Conservation (phyloP, 2,797 vertebrate genomes). For the Sebastes alutus region DNA sequence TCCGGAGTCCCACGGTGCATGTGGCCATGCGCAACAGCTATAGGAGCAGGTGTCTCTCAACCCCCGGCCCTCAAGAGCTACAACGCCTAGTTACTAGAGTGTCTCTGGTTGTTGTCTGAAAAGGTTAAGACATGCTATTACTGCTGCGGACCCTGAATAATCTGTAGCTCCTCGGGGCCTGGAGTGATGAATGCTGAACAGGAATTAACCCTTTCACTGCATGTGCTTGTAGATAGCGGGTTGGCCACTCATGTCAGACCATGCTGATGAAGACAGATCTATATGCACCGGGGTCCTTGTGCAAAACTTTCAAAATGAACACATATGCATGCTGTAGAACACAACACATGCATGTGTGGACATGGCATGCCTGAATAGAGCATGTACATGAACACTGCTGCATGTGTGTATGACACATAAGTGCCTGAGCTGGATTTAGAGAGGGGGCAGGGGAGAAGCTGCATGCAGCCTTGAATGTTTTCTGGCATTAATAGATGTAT, state of each 20-base stretch:
- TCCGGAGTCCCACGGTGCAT: slow-evolving; percentile 77
- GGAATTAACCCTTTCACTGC: slow-evolving; percentile 64
- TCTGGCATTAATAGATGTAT: slow-evolving; percentile 18
- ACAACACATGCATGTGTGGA: slow-evolving; percentile 55
- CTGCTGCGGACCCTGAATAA: slow-evolving; percentile 46
- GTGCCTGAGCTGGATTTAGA: slow-evolving; percentile 22
- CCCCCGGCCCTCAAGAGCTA: slow-evolving; percentile 77
- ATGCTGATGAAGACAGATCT: slow-evolving; percentile 1
- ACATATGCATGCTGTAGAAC: slow-evolving; percentile 54
- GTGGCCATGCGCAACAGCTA: slow-evolving; percentile 50
- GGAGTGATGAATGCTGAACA: slow-evolving; percentile 64
- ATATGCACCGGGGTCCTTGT: slow-evolving; percentile 2
- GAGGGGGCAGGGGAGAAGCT: slow-evolving; percentile 24
- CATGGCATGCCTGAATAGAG: slow-evolving; percentile 57
- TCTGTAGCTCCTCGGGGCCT: slow-evolving; percentile 75
- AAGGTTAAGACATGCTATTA: slow-evolving; percentile 22
- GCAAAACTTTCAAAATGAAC: not conserved
- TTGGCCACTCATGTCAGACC: slow-evolving; percentile 10
- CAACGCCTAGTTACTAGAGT: slow-evolving; percentile 24
- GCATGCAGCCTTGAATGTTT: slow-evolving; percentile 64
- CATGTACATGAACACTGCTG: slow-evolving; percentile 51
- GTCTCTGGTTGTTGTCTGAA: slow-evolving; percentile 41
- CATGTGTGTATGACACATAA: slow-evolving; percentile 48
- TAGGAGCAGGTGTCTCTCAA: slow-evolving; percentile 48
- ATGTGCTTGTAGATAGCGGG: slow-evolving; percentile 64